phyloP scores from a whole-genome alignment of 2,888 invertebrate genomes.

The Salticus scenicus region DNA sequence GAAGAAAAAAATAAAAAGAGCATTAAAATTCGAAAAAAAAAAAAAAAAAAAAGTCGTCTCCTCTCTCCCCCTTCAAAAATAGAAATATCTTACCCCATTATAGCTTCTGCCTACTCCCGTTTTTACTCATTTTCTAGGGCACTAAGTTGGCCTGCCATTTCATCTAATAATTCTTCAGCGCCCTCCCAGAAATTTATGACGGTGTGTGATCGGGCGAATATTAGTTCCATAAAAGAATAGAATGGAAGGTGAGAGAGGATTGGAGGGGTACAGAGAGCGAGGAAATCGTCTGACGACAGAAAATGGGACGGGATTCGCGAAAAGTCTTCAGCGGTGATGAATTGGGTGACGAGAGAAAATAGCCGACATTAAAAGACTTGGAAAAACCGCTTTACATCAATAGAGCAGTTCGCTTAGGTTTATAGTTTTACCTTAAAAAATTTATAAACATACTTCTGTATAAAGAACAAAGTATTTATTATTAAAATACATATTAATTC shows the following conservation, averaged over 20 bases:
- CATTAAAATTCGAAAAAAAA: not conserved
- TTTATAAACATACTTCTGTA: too few species aligned
- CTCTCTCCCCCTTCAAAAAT: slow-evolving; percentile 33
- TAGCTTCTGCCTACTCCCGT: slow-evolving; percentile 19
- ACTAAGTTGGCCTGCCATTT: slow-evolving; percentile 41
- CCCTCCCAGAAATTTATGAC: slow-evolving; percentile 53
- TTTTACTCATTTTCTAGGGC: slow-evolving; percentile 53
- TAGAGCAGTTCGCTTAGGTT: not conserved
- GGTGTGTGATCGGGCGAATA: slow-evolving; percentile 47
- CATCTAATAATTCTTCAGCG: slow-evolving; percentile 56
- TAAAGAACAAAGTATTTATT: too few species aligned
- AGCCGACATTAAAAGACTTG: not conserved
- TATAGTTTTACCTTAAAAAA: too few species aligned
- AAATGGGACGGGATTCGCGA: slow-evolving; percentile 48
- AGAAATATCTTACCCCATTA: slow-evolving; percentile 54
- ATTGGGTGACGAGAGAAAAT: slow-evolving; percentile 36
- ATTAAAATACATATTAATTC: too few species aligned
- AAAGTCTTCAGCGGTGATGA: slow-evolving; percentile 40
- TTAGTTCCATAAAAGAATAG: slow-evolving; percentile 60
- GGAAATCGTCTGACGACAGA: slow-evolving; percentile 26
- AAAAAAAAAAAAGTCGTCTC: slow-evolving; percentile 8
- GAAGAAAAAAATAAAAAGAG: not conserved
- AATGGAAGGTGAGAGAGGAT: slow-evolving; percentile 16
- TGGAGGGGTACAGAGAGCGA: not conserved
- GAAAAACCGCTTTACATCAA: not conserved